Evolutionary conservation across 2,797 vertebrate species (phyloP).

Genomic region (Gorsachius magnificus): DNA sequence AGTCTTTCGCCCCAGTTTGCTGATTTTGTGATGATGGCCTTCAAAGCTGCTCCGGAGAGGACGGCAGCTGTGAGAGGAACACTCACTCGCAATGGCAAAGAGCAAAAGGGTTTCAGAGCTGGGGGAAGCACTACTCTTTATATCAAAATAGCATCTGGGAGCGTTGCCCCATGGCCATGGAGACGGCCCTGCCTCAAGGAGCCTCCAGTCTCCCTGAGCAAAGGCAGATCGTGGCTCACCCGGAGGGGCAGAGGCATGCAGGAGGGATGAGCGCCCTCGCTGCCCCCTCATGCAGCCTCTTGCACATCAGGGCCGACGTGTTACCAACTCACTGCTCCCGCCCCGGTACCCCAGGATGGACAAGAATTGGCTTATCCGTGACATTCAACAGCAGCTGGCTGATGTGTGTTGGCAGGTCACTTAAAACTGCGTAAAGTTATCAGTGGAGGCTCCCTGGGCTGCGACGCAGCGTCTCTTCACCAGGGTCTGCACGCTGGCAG

Average conservation of each 20-base stretch:
- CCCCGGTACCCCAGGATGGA: background rate
- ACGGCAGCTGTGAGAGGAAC: background rate
- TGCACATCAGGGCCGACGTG: background rate
- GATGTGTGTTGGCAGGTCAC: background rate
- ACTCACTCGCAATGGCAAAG: background rate
- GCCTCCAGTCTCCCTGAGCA: background rate
- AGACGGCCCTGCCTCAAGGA: background rate
- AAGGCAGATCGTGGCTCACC: background rate
- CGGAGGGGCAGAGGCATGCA: background rate
- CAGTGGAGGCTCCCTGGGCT: background rate
- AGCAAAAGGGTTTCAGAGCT: background rate
- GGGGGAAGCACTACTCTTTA: background rate
- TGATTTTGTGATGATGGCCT: background rate
- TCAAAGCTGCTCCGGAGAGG: background rate
- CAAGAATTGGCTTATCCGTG: background rate
- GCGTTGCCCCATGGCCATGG: background rate
- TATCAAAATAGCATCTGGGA: background rate
- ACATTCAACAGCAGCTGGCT: background rate
- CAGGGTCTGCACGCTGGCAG: rapidly evolving
- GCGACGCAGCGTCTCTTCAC: background rate
- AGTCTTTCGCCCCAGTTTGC: background rate
- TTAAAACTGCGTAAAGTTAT: background rate
- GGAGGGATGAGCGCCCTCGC: background rate
- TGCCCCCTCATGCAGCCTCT: background rate
- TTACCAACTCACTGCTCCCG: background rate